Base-by-base conservation (phyloP, 2,797 vertebrate species). In the Betta splendens region DNA sequence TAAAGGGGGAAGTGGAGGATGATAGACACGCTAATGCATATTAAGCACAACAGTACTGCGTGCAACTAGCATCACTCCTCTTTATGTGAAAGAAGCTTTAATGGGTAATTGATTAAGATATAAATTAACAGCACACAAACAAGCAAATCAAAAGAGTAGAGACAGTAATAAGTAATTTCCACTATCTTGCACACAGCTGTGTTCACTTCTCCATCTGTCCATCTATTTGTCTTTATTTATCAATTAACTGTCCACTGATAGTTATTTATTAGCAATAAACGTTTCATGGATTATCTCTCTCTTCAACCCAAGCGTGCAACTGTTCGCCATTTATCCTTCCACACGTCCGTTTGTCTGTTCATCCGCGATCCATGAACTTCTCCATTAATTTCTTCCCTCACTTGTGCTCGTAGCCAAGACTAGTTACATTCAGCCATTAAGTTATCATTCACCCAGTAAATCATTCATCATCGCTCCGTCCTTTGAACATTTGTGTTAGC, bases 91-190 rank as follows among this genome's bases (percentile, higher is more conserved):
- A 82, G 73, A 68, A 54, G 80, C 85, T 87, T 86, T 88, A 89
- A 89, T 90, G 79, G 83, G 84, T 88, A 87, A 88, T 88, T 90
- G 85, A 89, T 90, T 90, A 87, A 86, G 71, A 72, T 65, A 80
- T 89, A 85, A 86, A 88, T 89, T 82, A 86, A 56, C 75, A 72
- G 70, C 63, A 69, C 71, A 79, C 79, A 88, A 89, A 90, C 69
- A 91, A 80, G 77, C 79, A 83, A 88, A 91, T 89, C 83, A 85
- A 81, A 83, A 80, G 63, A 67, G 54, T 33, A 44, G 46, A 74
- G 52, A 77, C 67, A 59, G 29, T 31, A 12, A 13, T 11, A 13
- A 13, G 11, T 33, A 18, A 60, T 31, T 42, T 64, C 8, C 3
- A 15, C 50, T 7, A 0, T 48, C 40, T 25, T 17, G 20, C 52